Base-by-base conservation (phyloP, 2,888 invertebrate genomes). In the Tolmerus cingulatus region DNA sequence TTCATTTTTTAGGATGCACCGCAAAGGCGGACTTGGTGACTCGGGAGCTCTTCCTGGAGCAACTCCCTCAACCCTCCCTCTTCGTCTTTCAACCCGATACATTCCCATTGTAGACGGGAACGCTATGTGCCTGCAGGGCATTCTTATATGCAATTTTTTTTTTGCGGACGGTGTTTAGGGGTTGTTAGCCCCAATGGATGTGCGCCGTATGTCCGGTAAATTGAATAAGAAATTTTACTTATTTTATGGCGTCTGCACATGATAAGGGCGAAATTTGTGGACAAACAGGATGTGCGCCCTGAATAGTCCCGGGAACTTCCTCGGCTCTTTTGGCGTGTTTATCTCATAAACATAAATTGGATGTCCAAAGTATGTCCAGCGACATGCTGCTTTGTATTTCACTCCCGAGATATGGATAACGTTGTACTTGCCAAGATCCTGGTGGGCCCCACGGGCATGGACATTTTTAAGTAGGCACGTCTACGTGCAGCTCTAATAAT, bases 171-270 rank as follows among this genome's bases (percentile, higher is more conserved):
- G 27, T 34, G 55, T 55, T 27, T 55, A 81, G 55, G 51, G 55
- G 51, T 81, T 81, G 51, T 81, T 51, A 81, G 55, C 55, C 51
- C 14, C 30, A 51, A 51, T 55, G 16, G 37, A 77, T 55, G 34
- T 46, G 34, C 34, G 27, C 30, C 23, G 81, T 66, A 66, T 81
- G 81, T 81, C 55, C 81, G 55, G 51, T 55, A 81, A 81, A 81
- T 81, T 81, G 81, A 81, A 81, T 81, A 81, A 81, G 81, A 55
- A n/a, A 55, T 51, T 14, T 51, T 37, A 43, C 19, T 78, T 81
- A 27, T 81, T 55, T 81, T 81, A 51, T 55, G 81, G 27, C 43
- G 81, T 81, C 81, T 81, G 51, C 43, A 81, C 81, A 81, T 51
- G 81, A 81, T 81, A 81, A 81, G 23, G 43, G 14, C 8, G 23